phyloP scores from a whole-genome alignment of 1,140 invertebrate species.

The Nylanderia fulva region DNA sequence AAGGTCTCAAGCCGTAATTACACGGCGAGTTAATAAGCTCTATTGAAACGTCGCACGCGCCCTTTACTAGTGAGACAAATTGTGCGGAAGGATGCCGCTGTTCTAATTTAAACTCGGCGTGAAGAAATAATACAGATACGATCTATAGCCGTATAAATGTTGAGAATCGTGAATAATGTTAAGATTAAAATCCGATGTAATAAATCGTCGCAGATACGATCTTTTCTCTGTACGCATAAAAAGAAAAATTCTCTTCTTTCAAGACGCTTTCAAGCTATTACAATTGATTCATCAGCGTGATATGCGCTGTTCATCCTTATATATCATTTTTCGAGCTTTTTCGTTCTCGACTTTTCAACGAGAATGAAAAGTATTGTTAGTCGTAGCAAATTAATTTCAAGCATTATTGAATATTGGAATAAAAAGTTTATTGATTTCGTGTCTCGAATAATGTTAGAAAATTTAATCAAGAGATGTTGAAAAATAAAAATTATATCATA shows the following conservation, averaged over 20 bases:
- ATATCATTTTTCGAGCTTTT: not conserved
- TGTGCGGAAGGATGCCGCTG: not conserved
- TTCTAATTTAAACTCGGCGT: constrained; percentile 9
- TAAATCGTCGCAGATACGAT: not conserved
- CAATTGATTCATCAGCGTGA: not conserved
- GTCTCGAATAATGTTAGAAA: not conserved
- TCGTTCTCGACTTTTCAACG: not conserved
- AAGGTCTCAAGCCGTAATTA: constrained; percentile 27
- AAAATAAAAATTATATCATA: not conserved
- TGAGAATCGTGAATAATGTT: constrained; percentile 4
- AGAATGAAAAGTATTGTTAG: too few relatives aligned
- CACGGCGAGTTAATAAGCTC: constrained; percentile 22
- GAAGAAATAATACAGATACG: constrained; percentile 10
- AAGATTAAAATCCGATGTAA: not conserved
- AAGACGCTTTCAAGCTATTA: not conserved
- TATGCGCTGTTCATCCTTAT: not conserved
- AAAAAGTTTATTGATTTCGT: not conserved
- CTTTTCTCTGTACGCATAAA: not conserved
- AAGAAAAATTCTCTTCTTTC: not conserved
- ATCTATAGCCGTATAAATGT: constrained; percentile 1
- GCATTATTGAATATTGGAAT: not conserved
- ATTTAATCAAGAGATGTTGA: not conserved
- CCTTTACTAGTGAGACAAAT: constrained; percentile 26
- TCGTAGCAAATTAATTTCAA: not conserved
- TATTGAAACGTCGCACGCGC: constrained; percentile 31